These are phyloP conservation scores for Pangasius larnaudii DNA, from an alignment of 2,797 vertebrate species.

Conservation along the genomic window DNA sequence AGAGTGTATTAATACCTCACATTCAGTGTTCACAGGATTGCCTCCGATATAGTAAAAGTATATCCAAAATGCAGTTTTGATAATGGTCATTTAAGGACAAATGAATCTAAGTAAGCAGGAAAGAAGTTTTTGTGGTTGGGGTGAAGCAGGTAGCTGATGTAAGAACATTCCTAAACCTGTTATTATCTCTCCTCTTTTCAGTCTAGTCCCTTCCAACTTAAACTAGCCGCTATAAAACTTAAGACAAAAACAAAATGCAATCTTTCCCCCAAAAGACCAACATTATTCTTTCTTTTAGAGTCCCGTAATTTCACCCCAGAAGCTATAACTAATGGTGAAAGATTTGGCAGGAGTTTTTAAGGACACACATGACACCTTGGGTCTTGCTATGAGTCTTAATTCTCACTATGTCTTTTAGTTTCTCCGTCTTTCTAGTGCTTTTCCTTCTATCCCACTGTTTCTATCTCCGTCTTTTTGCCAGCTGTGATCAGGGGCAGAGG, in stretches of 20 bases:
- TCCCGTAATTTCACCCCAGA: not conserved
- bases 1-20: not conserved
- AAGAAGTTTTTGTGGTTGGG: not conserved
- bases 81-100: not conserved
- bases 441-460: not conserved
- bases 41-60: not conserved
- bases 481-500: constrained; percentile 74
- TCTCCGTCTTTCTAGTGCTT: constrained; percentile 23
- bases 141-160: not conserved
- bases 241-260: not conserved
- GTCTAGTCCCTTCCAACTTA: not conserved
- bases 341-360: constrained; percentile 42
- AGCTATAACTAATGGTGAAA: not conserved
- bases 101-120: not conserved
- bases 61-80: not conserved
- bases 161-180: not conserved
- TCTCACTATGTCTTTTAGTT: constrained; percentile 19
- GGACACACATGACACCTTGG: constrained; percentile 60
- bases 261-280: not conserved
- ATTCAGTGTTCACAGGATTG: not conserved
- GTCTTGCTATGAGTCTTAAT: constrained; percentile 25
- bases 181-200: not conserved
- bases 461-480: constrained; percentile 62
- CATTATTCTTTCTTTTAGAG: not conserved
- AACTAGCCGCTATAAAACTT: not conserved